Base-by-base conservation (phyloP, 2,888 invertebrate genomes). In the Cosmorhoe ocellata region DNA sequence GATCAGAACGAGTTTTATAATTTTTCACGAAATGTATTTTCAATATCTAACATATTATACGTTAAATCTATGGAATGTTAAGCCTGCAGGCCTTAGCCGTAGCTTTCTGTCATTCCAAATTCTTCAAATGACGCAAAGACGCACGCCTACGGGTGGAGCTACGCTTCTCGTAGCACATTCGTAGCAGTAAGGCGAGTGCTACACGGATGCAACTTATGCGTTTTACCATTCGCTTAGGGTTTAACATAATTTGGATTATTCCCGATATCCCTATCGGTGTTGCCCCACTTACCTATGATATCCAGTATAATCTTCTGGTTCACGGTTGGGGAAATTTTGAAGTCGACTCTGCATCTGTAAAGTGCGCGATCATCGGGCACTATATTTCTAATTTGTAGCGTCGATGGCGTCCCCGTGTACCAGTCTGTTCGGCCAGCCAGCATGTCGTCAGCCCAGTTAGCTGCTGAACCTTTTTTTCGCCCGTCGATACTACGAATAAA, bases 331-430 rank as follows among this genome's bases (percentile, higher is more conserved):
- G 95, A 95, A 62, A 93, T 92, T 67, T 93, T 92, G 82, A 95
- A 96, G 83, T 96, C 96, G 39, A 96, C 95, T 50, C 96, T 85
- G 78, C 96, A 96, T 53, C 95, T 91, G 81, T 96, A 96, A 62
- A 95, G 91, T 5, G 95, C 96, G 42, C 94, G 94, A 76, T 96
- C 96, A 11, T 91, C 86, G 27, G 96, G 95, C 18, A 91, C 82
- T 50, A 95, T 92, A 73, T 93, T 92, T 47, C 94, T 92, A 63
- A 93, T 92, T 45, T 94, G 89, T 26, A 93, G 92, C 4, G 94
- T 93, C 0, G 95, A 94, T 11, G 94, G 93, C 6, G 93, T 91
- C 26, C 91, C 86, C n/a, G 92, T 91, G 63, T 93, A 91, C 91
- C 95, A 95, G 69, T 92, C 91, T 0, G 94, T 94, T 27, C 95